A percentile compares a stretch with the other conserved stretches of the same genome.
These are phyloP conservation scores for Colossoma macropomum DNA, from an alignment of 2,113 vertebrate genomes.

Conservation along the genomic window DNA sequence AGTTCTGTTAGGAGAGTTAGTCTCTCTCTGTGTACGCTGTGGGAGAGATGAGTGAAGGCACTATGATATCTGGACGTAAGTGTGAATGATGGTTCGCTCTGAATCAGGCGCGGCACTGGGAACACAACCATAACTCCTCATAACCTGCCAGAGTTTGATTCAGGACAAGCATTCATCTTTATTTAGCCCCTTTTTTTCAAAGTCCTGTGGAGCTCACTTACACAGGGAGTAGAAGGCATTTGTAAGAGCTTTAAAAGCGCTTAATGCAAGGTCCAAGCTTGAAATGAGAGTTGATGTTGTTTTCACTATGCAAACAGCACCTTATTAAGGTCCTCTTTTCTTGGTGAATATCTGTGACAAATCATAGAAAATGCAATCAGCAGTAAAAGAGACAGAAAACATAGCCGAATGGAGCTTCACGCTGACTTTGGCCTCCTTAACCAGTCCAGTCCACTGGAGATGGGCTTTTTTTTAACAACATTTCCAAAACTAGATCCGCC, in stretches of 20 bases:
- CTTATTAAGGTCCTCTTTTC: neutral
- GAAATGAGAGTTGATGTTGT: slow-evolving; percentile 22
- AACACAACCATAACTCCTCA: slow-evolving; percentile 24
- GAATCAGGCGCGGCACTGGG: neutral
- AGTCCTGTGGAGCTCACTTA: slow-evolving; percentile 26
- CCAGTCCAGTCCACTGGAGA: neutral
- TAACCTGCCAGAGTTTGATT: slow-evolving; percentile 33
- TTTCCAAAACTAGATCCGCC: neutral
- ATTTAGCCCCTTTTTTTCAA: slow-evolving; percentile 10
- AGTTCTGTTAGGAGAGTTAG: slow-evolving; percentile 4
- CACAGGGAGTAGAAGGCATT: neutral
- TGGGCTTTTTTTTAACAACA: neutral
- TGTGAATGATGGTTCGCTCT: slow-evolving; percentile 35
- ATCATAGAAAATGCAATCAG: neutral
- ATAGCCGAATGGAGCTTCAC: neutral
- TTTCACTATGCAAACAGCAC: slow-evolving; percentile 27
- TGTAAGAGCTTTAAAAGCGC: slow-evolving; percentile 10
- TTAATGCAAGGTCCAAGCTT: slow-evolving; percentile 1
- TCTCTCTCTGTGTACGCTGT: neutral
- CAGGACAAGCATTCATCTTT: slow-evolving; percentile 33
- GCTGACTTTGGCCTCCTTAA: slow-evolving; percentile 12
- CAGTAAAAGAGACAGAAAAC: neutral
- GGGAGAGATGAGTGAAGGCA: slow-evolving; percentile 9
- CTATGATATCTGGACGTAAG: slow-evolving; percentile 46
- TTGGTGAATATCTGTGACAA: neutral